Evolutionary conservation across 2,888 invertebrate species (phyloP).

Genomic region (Plagiodera versicolora): DNA sequence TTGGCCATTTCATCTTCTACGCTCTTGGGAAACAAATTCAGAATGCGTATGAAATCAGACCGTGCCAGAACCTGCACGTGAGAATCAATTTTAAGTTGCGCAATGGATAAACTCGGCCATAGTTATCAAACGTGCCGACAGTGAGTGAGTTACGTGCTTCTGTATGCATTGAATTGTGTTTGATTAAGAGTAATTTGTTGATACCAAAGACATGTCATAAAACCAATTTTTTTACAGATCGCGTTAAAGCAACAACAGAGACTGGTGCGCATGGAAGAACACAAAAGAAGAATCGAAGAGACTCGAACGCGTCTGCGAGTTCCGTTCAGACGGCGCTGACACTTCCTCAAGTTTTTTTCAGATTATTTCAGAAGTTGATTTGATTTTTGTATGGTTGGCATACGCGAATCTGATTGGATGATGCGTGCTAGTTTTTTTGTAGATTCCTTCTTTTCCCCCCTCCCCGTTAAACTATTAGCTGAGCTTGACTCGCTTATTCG

Average conservation of each 20-base stretch:
- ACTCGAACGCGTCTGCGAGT: constrained; percentile 48
- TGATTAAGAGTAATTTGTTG: too few species aligned
- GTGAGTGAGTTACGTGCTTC: too few species aligned
- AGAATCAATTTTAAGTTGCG: too few species aligned
- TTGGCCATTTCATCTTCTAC: too few species aligned
- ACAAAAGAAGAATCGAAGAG: constrained; percentile 77
- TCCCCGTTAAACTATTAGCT: constrained; percentile 15
- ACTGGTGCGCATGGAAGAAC: constrained; percentile 83
- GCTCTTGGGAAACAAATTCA: too few species aligned
- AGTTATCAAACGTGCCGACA: too few species aligned
- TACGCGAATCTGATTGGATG: constrained; percentile 11
- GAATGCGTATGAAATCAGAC: too few species aligned
- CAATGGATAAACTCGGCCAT: too few species aligned
- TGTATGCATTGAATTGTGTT: too few species aligned
- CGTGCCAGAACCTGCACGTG: too few species aligned
- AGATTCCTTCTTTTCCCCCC: not conserved
- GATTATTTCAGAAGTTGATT: constrained; percentile 29
- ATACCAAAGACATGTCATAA: not conserved
- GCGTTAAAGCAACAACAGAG: constrained; percentile 86
- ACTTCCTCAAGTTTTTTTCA: constrained; percentile 30
- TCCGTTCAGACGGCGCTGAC: constrained; percentile 46
- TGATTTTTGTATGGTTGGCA: constrained; percentile 23
- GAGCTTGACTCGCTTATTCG: constrained; percentile 8
- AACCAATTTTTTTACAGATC: constrained; percentile 63
- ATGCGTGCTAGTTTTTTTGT: constrained; percentile 15